Base-by-base conservation (phyloP, 2,888 invertebrate species). In the Penaeus monodon region DNA sequence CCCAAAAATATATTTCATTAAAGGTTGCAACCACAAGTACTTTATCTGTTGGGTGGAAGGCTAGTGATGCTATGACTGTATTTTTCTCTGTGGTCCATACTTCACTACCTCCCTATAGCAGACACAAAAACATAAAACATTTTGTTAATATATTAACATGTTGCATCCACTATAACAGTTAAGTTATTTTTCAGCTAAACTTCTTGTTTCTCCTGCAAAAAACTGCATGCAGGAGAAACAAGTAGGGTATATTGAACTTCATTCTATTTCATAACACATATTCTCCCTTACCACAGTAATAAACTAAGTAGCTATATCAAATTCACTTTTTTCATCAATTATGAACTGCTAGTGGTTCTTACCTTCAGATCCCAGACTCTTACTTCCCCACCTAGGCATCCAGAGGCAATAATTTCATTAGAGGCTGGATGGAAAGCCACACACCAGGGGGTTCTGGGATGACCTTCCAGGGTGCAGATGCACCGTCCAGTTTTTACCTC, bases 401-500 rank as follows among this genome's bases (percentile, higher is more conserved):
- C 97, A 1, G 97, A 96, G 49, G 97, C 97, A 77, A 97, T 94
- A 81, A 97, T 95, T 91, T 97, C 95, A 91, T 96, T 95, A 87
- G 95, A 96, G 14, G 95, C 95, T 0, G 97, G 97, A 93, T 97
- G 97, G 92, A 97, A 97, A 73, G 96, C 96, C 81, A 97, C 95
- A 91, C 96, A 96, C 97, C 97, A 97, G 1, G 97, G 97, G 24
- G 97, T 97, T 65, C 97, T 94, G 2, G 96, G 96, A 92, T 97
- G 97, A 0, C 97, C 97, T 66, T 94, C 94, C 84, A 97, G 92
- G 68, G 95, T 96, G 91, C 95, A 95, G 44, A 96, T 94, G 91
- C 96, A 95, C 92, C 95, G 95, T 0, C 90, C 96, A 91, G 95
- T 96, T 33, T 95, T 94, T 70, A 97, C 92, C 91, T 97, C 96